Percentiles rank a stretch among this genome's conserved stretches.
Conservation (phyloP, 2,797 vertebrate genomes). For the Danio aesculapii region DNA sequence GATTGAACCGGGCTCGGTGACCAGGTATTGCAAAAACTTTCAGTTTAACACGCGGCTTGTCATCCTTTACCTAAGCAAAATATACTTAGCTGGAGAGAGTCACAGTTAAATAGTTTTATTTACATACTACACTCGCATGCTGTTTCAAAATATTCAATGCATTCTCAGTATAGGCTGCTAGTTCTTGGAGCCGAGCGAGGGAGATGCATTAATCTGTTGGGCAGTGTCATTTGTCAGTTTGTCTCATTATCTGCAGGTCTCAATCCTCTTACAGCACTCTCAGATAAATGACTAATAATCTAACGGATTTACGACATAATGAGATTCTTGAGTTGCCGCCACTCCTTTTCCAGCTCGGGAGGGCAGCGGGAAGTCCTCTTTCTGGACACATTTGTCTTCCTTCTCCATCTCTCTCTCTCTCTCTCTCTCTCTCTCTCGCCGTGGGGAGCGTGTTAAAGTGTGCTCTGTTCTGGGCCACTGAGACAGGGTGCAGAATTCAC, state of each 20-base stretch:
- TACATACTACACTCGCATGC: background rate
- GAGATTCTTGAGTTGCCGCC: constrained; percentile 34
- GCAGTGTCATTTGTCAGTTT: constrained; percentile 53
- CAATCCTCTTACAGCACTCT: constrained; percentile 40
- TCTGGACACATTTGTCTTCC: constrained; percentile 31
- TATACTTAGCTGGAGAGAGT: background rate
- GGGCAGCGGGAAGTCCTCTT: constrained; percentile 35
- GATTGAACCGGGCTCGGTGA: constrained; percentile 17
- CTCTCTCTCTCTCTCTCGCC: background rate
- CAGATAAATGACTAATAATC: constrained; percentile 60
- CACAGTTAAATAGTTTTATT: background rate
- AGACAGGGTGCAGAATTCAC: constrained; percentile 10
- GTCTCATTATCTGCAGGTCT: constrained; percentile 53
- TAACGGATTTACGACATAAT: constrained; percentile 57
- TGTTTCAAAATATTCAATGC: background rate
- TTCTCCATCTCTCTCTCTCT: background rate
- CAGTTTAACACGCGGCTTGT: background rate
- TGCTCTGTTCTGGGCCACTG: constrained; percentile 15
- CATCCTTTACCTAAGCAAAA: background rate
- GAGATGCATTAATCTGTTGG: constrained; percentile 41
- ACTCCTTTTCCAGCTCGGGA: constrained; percentile 18
- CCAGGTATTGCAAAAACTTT: constrained; percentile 21
- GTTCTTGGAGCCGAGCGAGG: background rate
- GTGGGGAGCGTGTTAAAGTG: constrained; percentile 25
- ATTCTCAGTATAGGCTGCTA: background rate